phyloP scores from a whole-genome alignment of 92 coral and sea anemone genomes.

The Blastomussa wellsi region DNA sequence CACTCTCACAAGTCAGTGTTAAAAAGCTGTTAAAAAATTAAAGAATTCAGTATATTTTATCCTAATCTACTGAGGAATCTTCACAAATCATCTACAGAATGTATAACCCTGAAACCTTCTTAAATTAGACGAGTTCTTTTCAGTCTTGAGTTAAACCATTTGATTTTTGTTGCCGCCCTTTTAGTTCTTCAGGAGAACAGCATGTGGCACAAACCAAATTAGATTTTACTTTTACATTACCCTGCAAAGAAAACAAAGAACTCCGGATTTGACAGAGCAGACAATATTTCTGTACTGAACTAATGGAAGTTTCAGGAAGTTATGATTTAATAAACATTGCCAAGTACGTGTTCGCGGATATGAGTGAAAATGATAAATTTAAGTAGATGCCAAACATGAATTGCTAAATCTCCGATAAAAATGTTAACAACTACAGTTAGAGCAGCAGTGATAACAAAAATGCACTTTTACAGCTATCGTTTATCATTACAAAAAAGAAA shows the following conservation, averaged over 20 bases:
- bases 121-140: not conserved
- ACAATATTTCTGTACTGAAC: not conserved
- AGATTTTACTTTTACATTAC: not conserved
- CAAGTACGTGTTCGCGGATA: slow-evolving; percentile 1
- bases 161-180: not conserved
- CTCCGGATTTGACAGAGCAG: slow-evolving; percentile 14
- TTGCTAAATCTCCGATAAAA: not conserved
- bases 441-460: not conserved
- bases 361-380: not conserved
- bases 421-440: not conserved
- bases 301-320: slow-evolving; percentile 22
- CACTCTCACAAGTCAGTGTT: too few relatives aligned
- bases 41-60: not conserved
- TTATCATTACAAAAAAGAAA: not conserved
- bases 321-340: slow-evolving; percentile 5
- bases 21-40: not conserved
- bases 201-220: not conserved
- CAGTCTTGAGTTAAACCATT: not conserved
- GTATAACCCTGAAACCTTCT: not conserved
- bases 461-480: not conserved
- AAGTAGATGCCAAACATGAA: not conserved
- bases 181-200: not conserved
- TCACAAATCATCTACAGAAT: not conserved
- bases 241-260: not conserved
- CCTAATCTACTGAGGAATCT: not conserved